phyloP scores from a whole-genome alignment of 2,888 invertebrate species.

The Malthinus seriepunctatus region DNA sequence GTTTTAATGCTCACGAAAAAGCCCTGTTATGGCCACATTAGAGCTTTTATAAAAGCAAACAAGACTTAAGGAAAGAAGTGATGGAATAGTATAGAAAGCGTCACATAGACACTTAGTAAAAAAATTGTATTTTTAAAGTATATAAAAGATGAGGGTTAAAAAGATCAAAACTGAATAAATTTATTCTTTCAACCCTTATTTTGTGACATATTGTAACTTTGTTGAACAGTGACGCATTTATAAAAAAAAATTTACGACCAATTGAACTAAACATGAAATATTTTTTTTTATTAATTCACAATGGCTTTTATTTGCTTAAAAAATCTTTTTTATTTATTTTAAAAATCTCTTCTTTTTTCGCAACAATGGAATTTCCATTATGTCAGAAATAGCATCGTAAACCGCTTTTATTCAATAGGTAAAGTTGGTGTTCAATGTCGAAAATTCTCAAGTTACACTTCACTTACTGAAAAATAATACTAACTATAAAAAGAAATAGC shows the following conservation, averaged over 20 bases:
- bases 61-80: not conserved
- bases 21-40: too few species aligned
- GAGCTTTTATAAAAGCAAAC: too few species aligned
- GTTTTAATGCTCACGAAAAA: too few species aligned
- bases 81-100: not conserved
- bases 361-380: constrained; percentile 1
- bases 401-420: constrained; percentile 5
- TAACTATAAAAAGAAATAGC: constrained; percentile 6
- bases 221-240: not conserved
- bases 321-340: too few species aligned
- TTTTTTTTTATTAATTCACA: not conserved
- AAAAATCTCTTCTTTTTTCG: too few species aligned
- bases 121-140: not conserved
- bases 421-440: constrained; percentile 5
- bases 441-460: constrained; percentile 6
- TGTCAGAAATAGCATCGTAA: not conserved
- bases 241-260: not conserved
- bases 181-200: not conserved
- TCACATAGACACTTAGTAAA: not conserved
- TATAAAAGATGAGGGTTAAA: constrained; percentile 5
- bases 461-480: constrained; percentile 6
- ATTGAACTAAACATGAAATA: not conserved
- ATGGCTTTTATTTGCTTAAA: too few species aligned
- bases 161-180: constrained; percentile 3
- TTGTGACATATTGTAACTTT: not conserved